phyloP scores from a whole-genome alignment of 2,113 vertebrate genomes.

The Lasiurus borealis region DNA sequence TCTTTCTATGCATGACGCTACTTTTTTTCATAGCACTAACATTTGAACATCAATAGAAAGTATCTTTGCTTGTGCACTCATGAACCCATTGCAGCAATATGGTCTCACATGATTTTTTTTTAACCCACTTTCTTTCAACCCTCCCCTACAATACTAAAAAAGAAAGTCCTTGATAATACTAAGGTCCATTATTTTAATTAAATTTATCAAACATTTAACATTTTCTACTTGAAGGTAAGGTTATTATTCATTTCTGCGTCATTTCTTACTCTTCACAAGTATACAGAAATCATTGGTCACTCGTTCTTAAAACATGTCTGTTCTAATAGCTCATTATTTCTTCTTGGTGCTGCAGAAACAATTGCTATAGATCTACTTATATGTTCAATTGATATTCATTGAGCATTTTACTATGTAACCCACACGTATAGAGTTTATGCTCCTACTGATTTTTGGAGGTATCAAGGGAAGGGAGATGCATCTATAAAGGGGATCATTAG shows the following conservation, averaged over 20 bases:
- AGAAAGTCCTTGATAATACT: neutral
- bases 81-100: neutral
- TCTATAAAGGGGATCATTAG: neutral
- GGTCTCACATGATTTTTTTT: neutral
- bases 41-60: neutral
- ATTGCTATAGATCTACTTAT: neutral
- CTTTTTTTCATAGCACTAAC: neutral
- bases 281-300: neutral
- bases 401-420: neutral
- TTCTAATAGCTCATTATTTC: neutral
- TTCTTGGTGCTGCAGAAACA: neutral
- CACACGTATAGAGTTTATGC: neutral
- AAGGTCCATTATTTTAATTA: neutral
- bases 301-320: neutral
- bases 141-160: too few species aligned
- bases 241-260: neutral
- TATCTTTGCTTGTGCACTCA: neutral
- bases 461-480: neutral
- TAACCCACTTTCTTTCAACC: neutral
- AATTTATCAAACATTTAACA: neutral
- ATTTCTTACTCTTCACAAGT: neutral
- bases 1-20: neutral
- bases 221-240: neutral
- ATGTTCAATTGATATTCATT: neutral
- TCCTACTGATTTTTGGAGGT: too few species aligned